Evolutionary conservation across 2,888 invertebrate genomes (phyloP).

Genomic region (Tachina grossa): DNA sequence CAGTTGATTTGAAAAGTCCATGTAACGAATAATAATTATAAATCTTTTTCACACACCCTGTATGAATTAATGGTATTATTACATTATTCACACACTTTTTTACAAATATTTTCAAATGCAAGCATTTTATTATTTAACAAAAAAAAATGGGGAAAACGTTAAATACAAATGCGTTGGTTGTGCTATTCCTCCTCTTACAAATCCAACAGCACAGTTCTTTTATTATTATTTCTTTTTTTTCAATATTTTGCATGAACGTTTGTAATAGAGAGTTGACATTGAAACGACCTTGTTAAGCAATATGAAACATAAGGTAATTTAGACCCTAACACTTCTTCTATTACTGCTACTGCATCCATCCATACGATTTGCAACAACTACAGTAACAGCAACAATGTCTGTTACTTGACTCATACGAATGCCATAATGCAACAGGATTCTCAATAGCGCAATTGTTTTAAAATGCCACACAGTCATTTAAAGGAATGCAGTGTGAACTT

Average conservation of each 20-base stretch:
- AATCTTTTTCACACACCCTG: constrained; percentile 14
- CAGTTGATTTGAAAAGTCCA: background rate
- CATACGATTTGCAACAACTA: constrained; percentile 10
- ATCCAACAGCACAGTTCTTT: constrained; percentile 19
- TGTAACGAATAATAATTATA: background rate
- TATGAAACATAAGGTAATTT: constrained; percentile 70
- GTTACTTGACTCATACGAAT: background rate
- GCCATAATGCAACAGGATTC: constrained; percentile 43
- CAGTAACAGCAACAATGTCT: background rate
- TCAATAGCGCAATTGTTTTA: constrained; percentile 36
- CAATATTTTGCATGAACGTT: constrained; percentile 42
- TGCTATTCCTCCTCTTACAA: background rate
- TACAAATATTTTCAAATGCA: constrained; percentile 19
- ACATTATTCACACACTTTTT: background rate
- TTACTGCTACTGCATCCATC: background rate
- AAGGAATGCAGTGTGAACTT: background rate
- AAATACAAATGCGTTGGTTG: constrained; percentile 40
- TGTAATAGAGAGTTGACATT: constrained; percentile 61
- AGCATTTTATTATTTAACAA: constrained; percentile 27
- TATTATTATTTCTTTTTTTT: constrained; percentile 5
- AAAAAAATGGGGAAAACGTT: background rate
- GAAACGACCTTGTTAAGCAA: constrained; percentile 67
- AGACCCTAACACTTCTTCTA: constrained; percentile 29
- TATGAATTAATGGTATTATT: background rate
- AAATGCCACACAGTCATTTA: background rate